Base-by-base conservation (phyloP, 1,140 invertebrate species). In the Euura lappo region DNA sequence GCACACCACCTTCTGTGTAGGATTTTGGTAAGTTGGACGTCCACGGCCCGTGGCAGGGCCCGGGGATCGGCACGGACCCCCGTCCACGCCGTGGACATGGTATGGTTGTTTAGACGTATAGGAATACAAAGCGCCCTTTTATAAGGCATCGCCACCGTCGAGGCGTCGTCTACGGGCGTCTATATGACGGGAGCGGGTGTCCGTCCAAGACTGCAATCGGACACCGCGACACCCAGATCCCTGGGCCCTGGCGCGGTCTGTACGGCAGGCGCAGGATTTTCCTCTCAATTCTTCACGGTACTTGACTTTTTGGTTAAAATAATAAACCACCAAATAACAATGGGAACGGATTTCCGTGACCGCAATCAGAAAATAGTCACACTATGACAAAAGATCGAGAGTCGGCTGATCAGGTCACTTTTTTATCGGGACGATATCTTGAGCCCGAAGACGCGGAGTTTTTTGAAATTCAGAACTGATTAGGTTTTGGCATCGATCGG, bases 61-160 rank as follows among this genome's bases (percentile, higher is more conserved):
- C 51, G 51, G 2, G 8, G 51, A 60, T 5, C 51, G 51, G 3
- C 51, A n/a, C 13, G 3, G 10, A 60, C 51, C 51, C 8, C 28
- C 28, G 28, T 28, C 51, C 51, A 60, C 13, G 51, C 51, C 51
- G 13, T 60, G 51, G 51, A 60, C 51, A 60, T 5, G 51, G 45
- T 46, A 70, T 60, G 71, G 71, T n/a, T 70, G 74, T 73, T 51
- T 73, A 72, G 69, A 65, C 71, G 75, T 72, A 28, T 28, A 71
- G 42, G 67, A 74, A 76, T 73, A 86, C 83, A 87, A 86, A 85
- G 83, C 81, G 78, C 72, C 73, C 83, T 80, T 86, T 87, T 87
- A 60, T 60, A 78, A 85, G 74, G 73, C 72, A 60, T 65, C 65
- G 69, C 70, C 74, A 78, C 77, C 75, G 74, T 68, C 71, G 68